Conservation (phyloP, 2,113 vertebrate species). For the Hystrix brachyura region DNA sequence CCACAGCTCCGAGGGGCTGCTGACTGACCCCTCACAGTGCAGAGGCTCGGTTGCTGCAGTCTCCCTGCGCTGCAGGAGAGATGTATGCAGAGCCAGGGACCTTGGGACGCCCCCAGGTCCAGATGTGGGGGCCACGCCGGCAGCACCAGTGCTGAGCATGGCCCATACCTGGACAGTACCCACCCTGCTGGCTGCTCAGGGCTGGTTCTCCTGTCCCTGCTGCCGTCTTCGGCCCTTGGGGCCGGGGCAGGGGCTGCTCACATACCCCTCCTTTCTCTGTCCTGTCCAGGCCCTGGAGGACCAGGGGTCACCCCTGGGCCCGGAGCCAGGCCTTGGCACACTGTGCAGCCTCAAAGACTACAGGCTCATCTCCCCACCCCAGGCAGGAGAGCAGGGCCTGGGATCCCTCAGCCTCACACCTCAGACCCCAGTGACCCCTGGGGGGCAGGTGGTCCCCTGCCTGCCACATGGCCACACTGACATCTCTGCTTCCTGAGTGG, state of each 20-base stretch:
- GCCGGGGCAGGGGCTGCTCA: constrained; percentile 33
- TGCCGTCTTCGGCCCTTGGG: not conserved
- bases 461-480: accelerated
- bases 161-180: constrained; percentile 82
- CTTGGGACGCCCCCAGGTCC: not conserved
- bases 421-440: not conserved
- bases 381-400: not conserved
- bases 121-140: accelerated
- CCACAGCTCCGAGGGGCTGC: no score
- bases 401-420: not conserved
- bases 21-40: not conserved
- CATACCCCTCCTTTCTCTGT: not conserved
- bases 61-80: not conserved
- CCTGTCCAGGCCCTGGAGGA: not conserved
- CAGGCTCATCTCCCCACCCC: no score
- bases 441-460: not conserved
- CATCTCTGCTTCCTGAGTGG: not conserved
- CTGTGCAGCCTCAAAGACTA: accelerated
- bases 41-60: not conserved
- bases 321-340: not conserved
- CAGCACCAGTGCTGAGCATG: accelerated
- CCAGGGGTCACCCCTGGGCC: not conserved
- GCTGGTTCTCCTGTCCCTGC: constrained; percentile 40
- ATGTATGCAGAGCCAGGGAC: not conserved
- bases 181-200: accelerated